A percentile compares a stretch with the other conserved stretches of the same genome.
These are phyloP conservation scores for Drosophila varians DNA, from an alignment of 1,140 invertebrate genomes.

Conservation along the genomic window DNA sequence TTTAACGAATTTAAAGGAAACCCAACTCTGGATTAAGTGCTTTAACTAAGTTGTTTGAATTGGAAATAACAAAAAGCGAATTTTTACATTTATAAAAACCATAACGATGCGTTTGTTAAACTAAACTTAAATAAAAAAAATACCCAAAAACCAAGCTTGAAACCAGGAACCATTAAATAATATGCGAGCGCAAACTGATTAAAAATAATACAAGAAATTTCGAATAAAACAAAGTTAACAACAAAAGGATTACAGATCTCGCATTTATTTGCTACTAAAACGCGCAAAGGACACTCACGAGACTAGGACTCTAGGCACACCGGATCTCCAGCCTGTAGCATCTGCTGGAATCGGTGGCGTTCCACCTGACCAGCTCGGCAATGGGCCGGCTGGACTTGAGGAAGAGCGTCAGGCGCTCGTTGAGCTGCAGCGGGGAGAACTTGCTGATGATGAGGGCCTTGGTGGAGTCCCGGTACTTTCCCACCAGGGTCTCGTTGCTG, in stretches of 20 bases:
- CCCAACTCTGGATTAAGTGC: constrained; percentile 45
- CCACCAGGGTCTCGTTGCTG: constrained; percentile 55
- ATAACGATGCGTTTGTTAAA: constrained; percentile 68
- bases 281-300: constrained; percentile 57
- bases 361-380: constrained; percentile 75
- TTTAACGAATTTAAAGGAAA: constrained; percentile 78
- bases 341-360: constrained; percentile 64
- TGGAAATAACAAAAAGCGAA: constrained; percentile 51
- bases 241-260: constrained; percentile 27
- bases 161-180: constrained; percentile 29
- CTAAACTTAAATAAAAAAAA: constrained; percentile 47
- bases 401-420: constrained; percentile 70
- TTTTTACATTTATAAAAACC: constrained; percentile 79
- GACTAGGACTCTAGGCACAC: constrained; percentile 49
- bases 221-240: constrained; percentile 51
- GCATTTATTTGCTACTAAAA: constrained; percentile 76
- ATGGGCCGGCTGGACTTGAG: constrained; percentile 79
- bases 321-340: constrained; percentile 77
- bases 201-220: constrained; percentile 38
- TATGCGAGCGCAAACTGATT: constrained; percentile 48
- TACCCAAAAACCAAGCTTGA: constrained; percentile 55
- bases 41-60: constrained; percentile 66
- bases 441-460: constrained; percentile 75
- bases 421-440: constrained; percentile 75
- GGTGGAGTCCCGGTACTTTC: constrained; percentile 68